Conservation (phyloP, 2,113 vertebrate genomes). For the Chionodraco myersi region DNA sequence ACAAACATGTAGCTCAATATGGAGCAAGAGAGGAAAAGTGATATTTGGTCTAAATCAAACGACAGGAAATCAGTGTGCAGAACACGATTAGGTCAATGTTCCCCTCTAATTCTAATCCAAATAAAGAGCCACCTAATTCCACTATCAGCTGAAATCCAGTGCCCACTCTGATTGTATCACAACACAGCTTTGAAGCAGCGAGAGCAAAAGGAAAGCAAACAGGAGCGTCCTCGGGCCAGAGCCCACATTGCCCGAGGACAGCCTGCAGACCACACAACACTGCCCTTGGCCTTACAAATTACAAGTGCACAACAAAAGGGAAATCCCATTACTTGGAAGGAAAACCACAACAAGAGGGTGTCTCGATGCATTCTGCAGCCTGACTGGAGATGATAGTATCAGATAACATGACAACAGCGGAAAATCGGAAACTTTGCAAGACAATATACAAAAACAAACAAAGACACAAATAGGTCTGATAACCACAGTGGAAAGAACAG, state of each 20-base stretch:
- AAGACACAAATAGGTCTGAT: neutral
- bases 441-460: slow-evolving; percentile 7
- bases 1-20: neutral
- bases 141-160: neutral
- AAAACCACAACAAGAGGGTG: slow-evolving; percentile 33
- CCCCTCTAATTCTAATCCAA: slow-evolving; percentile 31
- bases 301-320: slow-evolving; percentile 28
- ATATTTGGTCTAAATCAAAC: slow-evolving; percentile 9
- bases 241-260: slow-evolving; percentile 66
- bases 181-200: slow-evolving; percentile 23
- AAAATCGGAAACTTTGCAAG: slow-evolving; percentile 39
- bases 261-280: slow-evolving; percentile 58
- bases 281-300: slow-evolving; percentile 61
- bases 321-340: slow-evolving; percentile 43
- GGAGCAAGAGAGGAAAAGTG: slow-evolving; percentile 2
- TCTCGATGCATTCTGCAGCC: slow-evolving; percentile 7
- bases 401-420: slow-evolving; percentile 28
- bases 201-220: slow-evolving; percentile 30
- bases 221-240: slow-evolving; percentile 43
- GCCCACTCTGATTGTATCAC: neutral
- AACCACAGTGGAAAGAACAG: neutral
- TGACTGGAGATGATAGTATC: slow-evolving; percentile 33
- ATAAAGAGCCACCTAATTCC: slow-evolving; percentile 21
- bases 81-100: slow-evolving; percentile 4
- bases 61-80: neutral